Conservation (phyloP, 2,888 invertebrate genomes). For the Gisinianus flammeolus region DNA sequence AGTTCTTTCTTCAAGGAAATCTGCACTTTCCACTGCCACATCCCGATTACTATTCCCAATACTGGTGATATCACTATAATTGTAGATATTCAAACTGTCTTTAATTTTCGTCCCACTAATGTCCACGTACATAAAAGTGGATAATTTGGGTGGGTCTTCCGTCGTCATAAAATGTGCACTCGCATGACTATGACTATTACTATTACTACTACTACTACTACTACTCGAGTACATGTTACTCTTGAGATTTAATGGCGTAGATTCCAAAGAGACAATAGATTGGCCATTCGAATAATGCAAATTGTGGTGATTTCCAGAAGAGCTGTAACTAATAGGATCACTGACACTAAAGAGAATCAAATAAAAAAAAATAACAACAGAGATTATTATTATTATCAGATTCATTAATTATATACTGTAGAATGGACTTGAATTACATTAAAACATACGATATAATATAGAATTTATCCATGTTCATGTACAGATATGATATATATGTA, state of each 20-base stretch:
- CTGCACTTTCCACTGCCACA: conserved; percentile 35
- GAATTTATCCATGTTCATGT: no score
- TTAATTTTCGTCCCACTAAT: conserved; percentile 27
- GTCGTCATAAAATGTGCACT: conserved; percentile 11
- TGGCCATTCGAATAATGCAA: conserved; percentile 57
- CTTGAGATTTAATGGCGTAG: conserved; percentile 40
- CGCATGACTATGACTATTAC: neutral
- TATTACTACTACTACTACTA: neutral
- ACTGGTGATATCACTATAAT: conserved; percentile 21
- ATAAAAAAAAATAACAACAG: no score
- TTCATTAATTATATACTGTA: no score
- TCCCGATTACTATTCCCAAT: conserved; percentile 12
- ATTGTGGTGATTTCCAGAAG: conserved; percentile 55
- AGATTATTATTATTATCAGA: no score
- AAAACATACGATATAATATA: no score
- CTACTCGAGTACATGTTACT: conserved; percentile 22
- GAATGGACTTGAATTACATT: no score
- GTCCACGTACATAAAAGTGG: conserved; percentile 56
- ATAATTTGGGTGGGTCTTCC: conserved; percentile 53
- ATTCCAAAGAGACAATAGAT: conserved; percentile 57
- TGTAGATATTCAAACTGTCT: conserved; percentile 21
- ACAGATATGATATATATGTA: no score
- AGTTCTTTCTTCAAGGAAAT: conserved; percentile 8
- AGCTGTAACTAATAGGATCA: conserved; percentile 53
- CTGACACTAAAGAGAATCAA: conserved; percentile 53